Conservation (phyloP, 53 echinoderm and acorn worm species). For the Patiria pectinifera region DNA sequence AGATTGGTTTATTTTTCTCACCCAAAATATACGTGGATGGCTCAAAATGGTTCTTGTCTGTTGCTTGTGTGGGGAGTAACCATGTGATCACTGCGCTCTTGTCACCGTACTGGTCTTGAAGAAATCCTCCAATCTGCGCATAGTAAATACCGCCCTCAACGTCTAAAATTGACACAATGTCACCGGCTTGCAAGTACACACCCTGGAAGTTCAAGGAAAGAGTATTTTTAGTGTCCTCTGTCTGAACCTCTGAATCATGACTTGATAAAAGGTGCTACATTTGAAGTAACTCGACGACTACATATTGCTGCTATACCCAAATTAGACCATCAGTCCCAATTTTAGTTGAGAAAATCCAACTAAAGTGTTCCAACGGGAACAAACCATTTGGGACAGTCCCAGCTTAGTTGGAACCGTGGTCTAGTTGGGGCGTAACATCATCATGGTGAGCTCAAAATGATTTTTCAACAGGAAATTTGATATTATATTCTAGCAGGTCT, state of each 20-base stretch:
- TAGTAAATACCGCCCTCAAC: constrained; percentile 92
- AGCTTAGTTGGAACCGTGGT: too few species aligned
- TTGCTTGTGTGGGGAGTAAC: constrained; percentile 94
- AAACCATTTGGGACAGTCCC: too few species aligned
- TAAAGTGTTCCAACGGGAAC: too few species aligned
- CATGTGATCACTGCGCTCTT: constrained; percentile 99
- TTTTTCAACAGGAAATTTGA: neutral
- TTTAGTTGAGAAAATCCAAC: too few species aligned
- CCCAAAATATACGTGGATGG: constrained; percentile 93
- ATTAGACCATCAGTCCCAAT: too few species aligned
- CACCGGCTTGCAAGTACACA: constrained; percentile 89
- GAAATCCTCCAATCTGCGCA: constrained; percentile 93
- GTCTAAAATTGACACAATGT: constrained; percentile 93
- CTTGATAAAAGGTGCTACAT: too few species aligned
- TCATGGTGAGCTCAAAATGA: too few species aligned
- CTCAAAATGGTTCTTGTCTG: constrained; percentile 82
- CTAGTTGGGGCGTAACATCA: too few species aligned
- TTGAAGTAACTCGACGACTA: too few species aligned
- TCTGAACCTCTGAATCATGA: too few species aligned
- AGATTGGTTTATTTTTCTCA: constrained; percentile 33
- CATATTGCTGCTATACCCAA: too few species aligned
- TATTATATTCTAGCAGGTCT: neutral
- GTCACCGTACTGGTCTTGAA: constrained; percentile 94
- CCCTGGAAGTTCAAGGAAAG: constrained; percentile 65
- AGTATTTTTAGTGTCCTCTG: too few species aligned